Percentiles rank a stretch among this genome's conserved stretches.
Evolutionary conservation across 2,888 invertebrate genomes (phyloP).

Genomic region (Eremobia ochroleuca): DNA sequence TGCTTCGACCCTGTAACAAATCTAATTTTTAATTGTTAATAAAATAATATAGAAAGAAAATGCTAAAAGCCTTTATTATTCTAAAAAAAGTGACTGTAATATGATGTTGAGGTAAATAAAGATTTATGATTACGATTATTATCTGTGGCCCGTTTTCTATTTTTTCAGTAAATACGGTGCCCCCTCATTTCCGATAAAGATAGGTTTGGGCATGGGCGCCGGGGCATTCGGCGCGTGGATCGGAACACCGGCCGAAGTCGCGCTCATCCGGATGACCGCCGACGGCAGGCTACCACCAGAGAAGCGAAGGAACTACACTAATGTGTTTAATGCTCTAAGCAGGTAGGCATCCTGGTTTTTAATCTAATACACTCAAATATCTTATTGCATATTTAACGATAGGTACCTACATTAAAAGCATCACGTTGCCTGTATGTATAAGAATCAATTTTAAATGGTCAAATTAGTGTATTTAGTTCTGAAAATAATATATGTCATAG

Average conservation of each 20-base stretch:
- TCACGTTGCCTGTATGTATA: too few species aligned
- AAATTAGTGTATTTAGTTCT: too few species aligned
- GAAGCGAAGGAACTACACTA: slow-evolving; percentile 97
- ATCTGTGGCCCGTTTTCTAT: background rate
- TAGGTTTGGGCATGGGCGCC: slow-evolving; percentile 95
- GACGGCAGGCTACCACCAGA: slow-evolving; percentile 97
- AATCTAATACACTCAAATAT: background rate
- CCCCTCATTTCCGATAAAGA: slow-evolving; percentile 90
- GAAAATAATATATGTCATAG: too few species aligned
- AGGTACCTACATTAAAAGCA: background rate
- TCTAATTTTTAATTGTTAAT: too few species aligned
- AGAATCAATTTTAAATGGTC: too few species aligned
- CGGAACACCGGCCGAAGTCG: slow-evolving; percentile 99
- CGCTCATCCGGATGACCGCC: slow-evolving; percentile 99
- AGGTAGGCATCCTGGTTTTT: slow-evolving; percentile 89
- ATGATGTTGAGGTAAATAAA: too few species aligned
- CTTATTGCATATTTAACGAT: background rate
- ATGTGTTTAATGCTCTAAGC: slow-evolving; percentile 97
- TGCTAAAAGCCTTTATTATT: too few species aligned
- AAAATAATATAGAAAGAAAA: too few species aligned
- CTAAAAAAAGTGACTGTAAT: too few species aligned
- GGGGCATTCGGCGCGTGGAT: slow-evolving; percentile 97
- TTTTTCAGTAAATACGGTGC: slow-evolving; percentile 40
- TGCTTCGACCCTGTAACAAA: too few species aligned
- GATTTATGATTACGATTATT: too few species aligned